Percentiles rank a stretch among this genome's conserved stretches.
Evolutionary conservation across 1,140 invertebrate genomes (phyloP).

Genomic region (Leptinotarsa undecemlineata): DNA sequence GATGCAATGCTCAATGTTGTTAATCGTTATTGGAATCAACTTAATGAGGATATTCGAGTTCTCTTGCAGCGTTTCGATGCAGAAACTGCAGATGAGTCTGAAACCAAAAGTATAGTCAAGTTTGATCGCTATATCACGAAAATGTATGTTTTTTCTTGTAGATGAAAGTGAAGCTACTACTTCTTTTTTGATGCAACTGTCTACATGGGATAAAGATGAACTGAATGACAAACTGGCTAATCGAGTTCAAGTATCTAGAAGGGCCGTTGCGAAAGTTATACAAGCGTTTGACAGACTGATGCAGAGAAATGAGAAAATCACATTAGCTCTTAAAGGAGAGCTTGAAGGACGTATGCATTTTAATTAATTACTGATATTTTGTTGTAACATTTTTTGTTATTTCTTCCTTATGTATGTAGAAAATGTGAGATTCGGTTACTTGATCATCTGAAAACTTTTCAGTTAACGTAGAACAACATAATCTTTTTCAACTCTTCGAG

Average conservation of each 20-base stretch:
- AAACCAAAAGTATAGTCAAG: slow-evolving; percentile 80
- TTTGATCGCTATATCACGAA: background rate
- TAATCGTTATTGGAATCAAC: slow-evolving; percentile 97
- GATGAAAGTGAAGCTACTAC: slow-evolving; percentile 97
- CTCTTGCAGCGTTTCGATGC: slow-evolving; percentile 95
- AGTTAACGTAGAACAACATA: too few species aligned
- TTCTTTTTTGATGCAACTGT: slow-evolving; percentile 93
- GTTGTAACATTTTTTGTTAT: too few species aligned
- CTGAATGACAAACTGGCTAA: slow-evolving; percentile 94
- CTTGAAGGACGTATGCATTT: slow-evolving; percentile 62
- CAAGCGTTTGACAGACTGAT: slow-evolving; percentile 94
- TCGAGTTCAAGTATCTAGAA: slow-evolving; percentile 87
- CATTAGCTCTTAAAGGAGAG: slow-evolving; percentile 83
- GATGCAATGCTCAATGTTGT: slow-evolving; percentile 97
- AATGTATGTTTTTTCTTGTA: slow-evolving; percentile 55
- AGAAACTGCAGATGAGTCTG: slow-evolving; percentile 94
- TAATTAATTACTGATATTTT: too few species aligned
- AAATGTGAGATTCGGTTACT: too few species aligned
- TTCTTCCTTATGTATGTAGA: too few species aligned
- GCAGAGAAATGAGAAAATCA: slow-evolving; percentile 91
- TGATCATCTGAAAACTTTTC: too few species aligned
- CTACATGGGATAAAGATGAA: slow-evolving; percentile 97
- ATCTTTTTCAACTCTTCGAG: too few species aligned
- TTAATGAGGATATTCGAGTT: slow-evolving; percentile 96
- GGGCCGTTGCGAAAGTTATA: slow-evolving; percentile 93